Evolutionary conservation across 2,113 vertebrate genomes (phyloP).

Genomic region (Thalassoma bifasciatum): DNA sequence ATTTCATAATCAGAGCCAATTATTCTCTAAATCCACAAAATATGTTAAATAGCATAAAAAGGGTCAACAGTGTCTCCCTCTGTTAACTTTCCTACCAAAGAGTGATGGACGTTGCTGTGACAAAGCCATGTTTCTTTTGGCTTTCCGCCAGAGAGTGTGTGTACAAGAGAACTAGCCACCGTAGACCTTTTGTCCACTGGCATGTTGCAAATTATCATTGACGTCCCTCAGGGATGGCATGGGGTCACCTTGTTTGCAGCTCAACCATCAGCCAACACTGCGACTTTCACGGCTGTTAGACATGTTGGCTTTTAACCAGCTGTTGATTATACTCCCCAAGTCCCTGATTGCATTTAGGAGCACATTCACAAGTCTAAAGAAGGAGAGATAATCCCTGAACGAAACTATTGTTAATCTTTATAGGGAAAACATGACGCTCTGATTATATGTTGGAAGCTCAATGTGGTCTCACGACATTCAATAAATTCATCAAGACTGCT

Average conservation of each 20-base stretch:
- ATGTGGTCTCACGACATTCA: neutral
- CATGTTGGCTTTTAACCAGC: constrained; percentile 53
- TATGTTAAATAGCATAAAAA: neutral
- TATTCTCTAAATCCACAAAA: neutral
- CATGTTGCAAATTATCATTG: constrained; percentile 70
- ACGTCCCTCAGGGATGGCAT: constrained; percentile 41
- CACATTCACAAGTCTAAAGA: constrained; percentile 46
- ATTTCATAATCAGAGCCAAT: neutral
- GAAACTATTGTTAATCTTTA: constrained; percentile 49
- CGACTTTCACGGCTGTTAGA: constrained; percentile 64
- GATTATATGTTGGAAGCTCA: neutral
- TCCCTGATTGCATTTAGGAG: constrained; percentile 72
- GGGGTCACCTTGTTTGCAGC: constrained; percentile 71
- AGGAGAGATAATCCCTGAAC: constrained; percentile 46
- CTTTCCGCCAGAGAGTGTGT: constrained; percentile 35
- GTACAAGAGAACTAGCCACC: constrained; percentile 20
- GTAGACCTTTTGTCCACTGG: constrained; percentile 55
- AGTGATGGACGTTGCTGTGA: constrained; percentile 43
- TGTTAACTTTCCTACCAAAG: constrained; percentile 15
- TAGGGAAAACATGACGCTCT: constrained; percentile 2
- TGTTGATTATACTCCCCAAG: constrained; percentile 63
- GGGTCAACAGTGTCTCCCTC: neutral
- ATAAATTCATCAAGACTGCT: constrained; percentile 6
- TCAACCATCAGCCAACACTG: constrained; percentile 35
- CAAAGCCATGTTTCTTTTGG: constrained; percentile 10